A percentile compares a stretch with the other conserved stretches of the same genome.
phyloP scores from a whole-genome alignment of 2,113 vertebrate genomes.

The Mugil cephalus region DNA sequence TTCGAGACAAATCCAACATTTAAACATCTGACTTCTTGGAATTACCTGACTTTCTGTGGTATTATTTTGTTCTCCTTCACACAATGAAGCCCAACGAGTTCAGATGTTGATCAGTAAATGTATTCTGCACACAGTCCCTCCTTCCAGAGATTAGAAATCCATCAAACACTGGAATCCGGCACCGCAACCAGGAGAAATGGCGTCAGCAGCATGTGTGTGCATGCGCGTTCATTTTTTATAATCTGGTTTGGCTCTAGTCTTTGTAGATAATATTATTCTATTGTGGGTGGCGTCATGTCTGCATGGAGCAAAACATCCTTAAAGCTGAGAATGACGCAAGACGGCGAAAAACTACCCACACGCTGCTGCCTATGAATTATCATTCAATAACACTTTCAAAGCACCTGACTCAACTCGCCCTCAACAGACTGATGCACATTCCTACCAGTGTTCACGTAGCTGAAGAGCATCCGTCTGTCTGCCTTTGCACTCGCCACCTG shows the following conservation, averaged over 20 bases:
- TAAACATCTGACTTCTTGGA: too few relatives aligned
- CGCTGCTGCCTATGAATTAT: neutral
- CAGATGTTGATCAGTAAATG: too few relatives aligned
- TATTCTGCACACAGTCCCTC: too few relatives aligned
- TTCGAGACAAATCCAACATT: too few relatives aligned
- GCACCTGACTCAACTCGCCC: neutral
- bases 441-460: slow-evolving; percentile 13
- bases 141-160: too few relatives aligned
- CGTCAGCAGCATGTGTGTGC: too few relatives aligned
- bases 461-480: slow-evolving; percentile 15
- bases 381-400: neutral
- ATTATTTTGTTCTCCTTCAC: too few relatives aligned
- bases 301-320: neutral
- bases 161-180: too few relatives aligned
- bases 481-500: slow-evolving; percentile 25
- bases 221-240: neutral
- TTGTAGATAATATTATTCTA: neutral
- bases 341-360: neutral
- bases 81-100: too few relatives aligned
- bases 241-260: neutral
- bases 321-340: neutral
- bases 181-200: neutral
- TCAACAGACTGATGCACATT: neutral
- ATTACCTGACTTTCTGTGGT: too few relatives aligned
- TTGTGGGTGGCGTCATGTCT: neutral